Conservation (phyloP, 2,113 vertebrate species). For the Cygnus buccinator region DNA sequence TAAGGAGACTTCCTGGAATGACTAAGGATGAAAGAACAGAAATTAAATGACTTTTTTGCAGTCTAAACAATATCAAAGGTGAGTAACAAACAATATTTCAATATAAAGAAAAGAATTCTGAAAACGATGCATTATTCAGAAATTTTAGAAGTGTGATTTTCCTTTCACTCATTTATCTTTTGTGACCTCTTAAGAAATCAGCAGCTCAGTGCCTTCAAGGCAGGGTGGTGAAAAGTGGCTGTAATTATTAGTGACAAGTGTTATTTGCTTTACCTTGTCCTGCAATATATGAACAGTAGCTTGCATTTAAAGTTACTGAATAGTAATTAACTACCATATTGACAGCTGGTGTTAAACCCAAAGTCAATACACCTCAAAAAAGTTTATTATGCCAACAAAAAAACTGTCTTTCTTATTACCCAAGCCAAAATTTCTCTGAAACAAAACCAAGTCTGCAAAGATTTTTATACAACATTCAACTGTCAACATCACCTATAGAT, state of each 20-base stretch:
- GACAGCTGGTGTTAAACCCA: background rate
- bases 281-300: constrained; percentile 28
- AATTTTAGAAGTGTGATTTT: background rate
- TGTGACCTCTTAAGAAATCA: background rate
- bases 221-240: background rate
- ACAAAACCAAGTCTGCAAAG: background rate
- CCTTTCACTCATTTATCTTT: background rate
- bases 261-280: constrained; percentile 48
- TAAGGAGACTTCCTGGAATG: background rate
- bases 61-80: background rate
- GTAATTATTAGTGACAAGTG: constrained; percentile 40
- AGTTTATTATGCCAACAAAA: background rate
- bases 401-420: background rate
- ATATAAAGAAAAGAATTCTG: background rate
- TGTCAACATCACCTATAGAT: background rate
- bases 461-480: background rate
- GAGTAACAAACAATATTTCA: background rate
- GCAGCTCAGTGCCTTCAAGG: background rate
- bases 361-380: background rate
- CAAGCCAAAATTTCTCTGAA: background rate
- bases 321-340: constrained; percentile 41
- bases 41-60: background rate
- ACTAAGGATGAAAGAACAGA: background rate
- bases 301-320: constrained; percentile 50
- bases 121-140: background rate